Evolutionary conservation across 1,140 invertebrate genomes (phyloP).

Genomic region (Pseudachorutes palmiensis): DNA sequence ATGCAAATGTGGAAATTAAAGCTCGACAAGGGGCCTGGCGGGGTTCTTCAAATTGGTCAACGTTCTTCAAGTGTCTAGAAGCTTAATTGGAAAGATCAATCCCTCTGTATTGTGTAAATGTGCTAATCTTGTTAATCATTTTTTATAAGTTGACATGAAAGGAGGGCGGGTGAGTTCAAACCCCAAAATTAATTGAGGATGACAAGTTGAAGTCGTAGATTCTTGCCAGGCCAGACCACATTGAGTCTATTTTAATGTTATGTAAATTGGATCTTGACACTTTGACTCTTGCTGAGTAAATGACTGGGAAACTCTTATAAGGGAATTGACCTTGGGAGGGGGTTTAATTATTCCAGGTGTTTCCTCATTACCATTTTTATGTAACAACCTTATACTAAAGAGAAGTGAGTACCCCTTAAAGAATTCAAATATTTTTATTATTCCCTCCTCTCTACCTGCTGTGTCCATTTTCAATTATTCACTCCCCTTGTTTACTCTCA

Average conservation of each 20-base stretch:
- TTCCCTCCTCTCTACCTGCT: too few species aligned
- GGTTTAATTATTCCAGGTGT: conserved; percentile 9
- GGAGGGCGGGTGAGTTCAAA: not conserved
- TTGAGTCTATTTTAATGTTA: not conserved
- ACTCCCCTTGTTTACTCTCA: too few species aligned
- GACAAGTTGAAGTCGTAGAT: not conserved
- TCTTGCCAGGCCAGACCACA: not conserved
- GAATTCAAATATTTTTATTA: not conserved
- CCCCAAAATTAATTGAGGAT: not conserved
- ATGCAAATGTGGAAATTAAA: too few species aligned
- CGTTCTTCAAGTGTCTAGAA: too few species aligned
- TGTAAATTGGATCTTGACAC: not conserved
- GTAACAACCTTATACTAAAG: not conserved
- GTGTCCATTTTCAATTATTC: too few species aligned
- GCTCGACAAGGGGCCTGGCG: too few species aligned
- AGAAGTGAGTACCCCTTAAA: not conserved
- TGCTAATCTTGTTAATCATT: too few species aligned
- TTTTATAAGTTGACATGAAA: not conserved
- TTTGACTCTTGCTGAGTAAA: not conserved
- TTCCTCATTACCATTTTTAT: conserved; percentile 12
- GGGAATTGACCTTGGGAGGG: conserved; percentile 9
- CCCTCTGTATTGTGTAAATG: too few species aligned
- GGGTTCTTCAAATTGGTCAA: too few species aligned
- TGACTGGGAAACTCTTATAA: not conserved
- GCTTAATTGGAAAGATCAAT: too few species aligned